phyloP scores from a whole-genome alignment of 2,888 invertebrate species.

The Strigamia crassipes region DNA sequence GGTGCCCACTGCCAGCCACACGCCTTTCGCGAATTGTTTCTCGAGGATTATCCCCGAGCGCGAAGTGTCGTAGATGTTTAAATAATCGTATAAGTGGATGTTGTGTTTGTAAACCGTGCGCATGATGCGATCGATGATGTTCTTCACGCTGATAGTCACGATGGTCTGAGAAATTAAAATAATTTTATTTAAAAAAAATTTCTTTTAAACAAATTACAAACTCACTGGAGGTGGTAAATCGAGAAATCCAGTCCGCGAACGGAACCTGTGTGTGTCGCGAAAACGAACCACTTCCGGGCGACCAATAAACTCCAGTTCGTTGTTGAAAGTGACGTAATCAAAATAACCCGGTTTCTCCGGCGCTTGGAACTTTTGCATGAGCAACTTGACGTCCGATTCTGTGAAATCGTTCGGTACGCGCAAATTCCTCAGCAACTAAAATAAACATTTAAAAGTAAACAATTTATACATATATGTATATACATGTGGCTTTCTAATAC shows the following conservation, averaged over 20 bases:
- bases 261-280: conserved; percentile 31
- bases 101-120: conserved; percentile 41
- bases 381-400: conserved; percentile 41
- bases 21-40: conserved; percentile 39
- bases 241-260: neutral
- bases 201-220: neutral
- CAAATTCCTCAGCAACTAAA: conserved; percentile 41
- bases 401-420: conserved; percentile 43
- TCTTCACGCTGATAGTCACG: conserved; percentile 37
- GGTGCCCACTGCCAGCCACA: conserved; percentile 46
- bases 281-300: conserved; percentile 18
- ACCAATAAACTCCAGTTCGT: conserved; percentile 31
- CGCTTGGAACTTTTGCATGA: conserved; percentile 47
- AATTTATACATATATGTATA: too few species aligned
- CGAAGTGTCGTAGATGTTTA: conserved; percentile 41
- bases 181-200: neutral
- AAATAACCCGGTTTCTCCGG: conserved; percentile 46
- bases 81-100: conserved; percentile 45
- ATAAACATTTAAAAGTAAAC: neutral
- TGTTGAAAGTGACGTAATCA: conserved; percentile 41
- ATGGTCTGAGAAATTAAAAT: conserved; percentile 28
- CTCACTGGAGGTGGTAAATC: conserved; percentile 43
- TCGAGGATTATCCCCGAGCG: conserved; percentile 24
- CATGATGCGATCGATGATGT: conserved; percentile 44
- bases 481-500: too few species aligned